Evolutionary conservation across 2,888 invertebrate genomes (phyloP), one percentile per base, ranked within the genome.

Genomic region (Conops quadrifasciatus): DNA sequence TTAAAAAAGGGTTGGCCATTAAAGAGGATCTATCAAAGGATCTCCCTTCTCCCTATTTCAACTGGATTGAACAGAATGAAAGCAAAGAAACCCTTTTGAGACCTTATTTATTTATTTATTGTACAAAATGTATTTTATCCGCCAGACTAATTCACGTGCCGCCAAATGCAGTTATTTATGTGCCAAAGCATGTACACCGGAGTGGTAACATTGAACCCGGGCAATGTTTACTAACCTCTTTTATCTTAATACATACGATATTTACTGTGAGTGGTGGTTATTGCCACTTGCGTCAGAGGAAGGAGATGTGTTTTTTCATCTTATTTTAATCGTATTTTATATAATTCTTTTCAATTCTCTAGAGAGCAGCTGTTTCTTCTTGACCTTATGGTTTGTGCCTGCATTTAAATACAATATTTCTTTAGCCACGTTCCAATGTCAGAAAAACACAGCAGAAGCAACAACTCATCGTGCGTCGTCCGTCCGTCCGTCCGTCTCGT

Each of bases 391-490:
- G 19, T 59, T 47, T 19, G 28, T 19, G 28, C 28, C 16, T 28
- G 28, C 16, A 15, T 66, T 66, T 53, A 63, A 63, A 36, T n/a
- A n/a, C n/a, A n/a, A n/a, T 53, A 53, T 66, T 53, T 36, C 43
- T 67, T 60, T 67, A 59, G 47, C 67, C 67, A 67, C 67, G 67
- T 67, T 28, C 67, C 67, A 67, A 67, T 47, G 59, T 15, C 47
- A 36, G 9, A 36, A 45, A 67, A 60, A 45, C 19, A 45, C 24
- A 26, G 43, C 47, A 26, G 11, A 19, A n/a, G n/a, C 47, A 47
- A 43, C 47, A 21, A 16, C 24, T 19, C 36, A 36, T 49, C 53
- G 56, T 36, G 5, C 4, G n/a, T n/a, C n/a, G n/a, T n/a, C n/a
- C n/a, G n/a, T n/a, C n/a, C n/a, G n/a, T n/a, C n/a, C n/a, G n/a